A percentile compares a stretch with the other conserved stretches of the same genome.
These are phyloP conservation scores for Tinea pellionella DNA, from an alignment of 2,888 invertebrate genomes.

Conservation along the genomic window DNA sequence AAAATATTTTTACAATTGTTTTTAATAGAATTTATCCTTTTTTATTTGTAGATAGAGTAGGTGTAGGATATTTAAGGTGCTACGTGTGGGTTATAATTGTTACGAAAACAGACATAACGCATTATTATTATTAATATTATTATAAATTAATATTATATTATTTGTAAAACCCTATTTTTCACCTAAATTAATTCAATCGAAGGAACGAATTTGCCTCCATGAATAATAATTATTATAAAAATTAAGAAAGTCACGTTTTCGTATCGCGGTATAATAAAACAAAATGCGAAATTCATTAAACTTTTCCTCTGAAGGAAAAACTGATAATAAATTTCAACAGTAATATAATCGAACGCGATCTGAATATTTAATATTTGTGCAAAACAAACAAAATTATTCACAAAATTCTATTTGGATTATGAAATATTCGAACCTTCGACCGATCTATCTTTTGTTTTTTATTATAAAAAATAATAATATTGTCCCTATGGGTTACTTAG, in stretches of 20 bases:
- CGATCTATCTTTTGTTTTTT: no score
- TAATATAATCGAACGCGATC: neutral
- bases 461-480: no score
- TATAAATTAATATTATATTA: no score
- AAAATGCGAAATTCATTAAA: conserved; percentile 2
- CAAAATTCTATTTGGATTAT: neutral
- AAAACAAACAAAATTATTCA: neutral
- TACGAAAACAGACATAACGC: no score
- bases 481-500: no score
- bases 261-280: neutral
- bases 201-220: neutral
- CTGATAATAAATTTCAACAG: conserved; percentile 17
- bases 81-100: neutral
- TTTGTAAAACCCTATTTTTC: no score
- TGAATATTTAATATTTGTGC: neutral
- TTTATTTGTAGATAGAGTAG: neutral
- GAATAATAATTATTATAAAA: conserved; percentile 10
- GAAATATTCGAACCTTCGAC: neutral
- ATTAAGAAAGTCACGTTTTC: neutral
- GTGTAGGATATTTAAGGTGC: neutral
- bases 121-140: neutral
- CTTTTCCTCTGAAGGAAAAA: conserved; percentile 6
- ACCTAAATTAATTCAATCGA: neutral
- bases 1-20: no score
- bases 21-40: neutral